Evolutionary conservation across 2,888 invertebrate species (phyloP).

Genomic region (Lepidochitona cinerea): DNA sequence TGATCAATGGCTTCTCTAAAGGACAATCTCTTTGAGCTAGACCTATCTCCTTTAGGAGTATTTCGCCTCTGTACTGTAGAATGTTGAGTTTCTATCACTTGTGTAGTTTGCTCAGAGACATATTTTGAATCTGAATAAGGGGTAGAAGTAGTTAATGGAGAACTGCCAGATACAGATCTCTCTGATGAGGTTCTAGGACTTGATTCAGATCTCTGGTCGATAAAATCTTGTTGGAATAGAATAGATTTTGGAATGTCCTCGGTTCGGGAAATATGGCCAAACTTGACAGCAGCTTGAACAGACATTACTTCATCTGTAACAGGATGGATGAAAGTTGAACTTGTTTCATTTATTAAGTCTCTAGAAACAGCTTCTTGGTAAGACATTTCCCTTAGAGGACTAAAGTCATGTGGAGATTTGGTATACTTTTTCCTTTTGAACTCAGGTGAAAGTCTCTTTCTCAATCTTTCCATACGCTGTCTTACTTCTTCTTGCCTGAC

Average conservation of each 20-base stretch:
- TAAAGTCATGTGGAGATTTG: not conserved
- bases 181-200: not conserved
- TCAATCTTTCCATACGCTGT: conserved; percentile 78
- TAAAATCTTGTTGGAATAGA: not conserved
- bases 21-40: conserved; percentile 45
- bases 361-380: conserved; percentile 77
- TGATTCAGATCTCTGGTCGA: not conserved
- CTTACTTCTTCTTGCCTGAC: not conserved
- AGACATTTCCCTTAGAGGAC: conserved; percentile 74
- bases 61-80: conserved; percentile 6
- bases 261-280: conserved; percentile 81
- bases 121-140: not conserved
- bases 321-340: conserved; percentile 78
- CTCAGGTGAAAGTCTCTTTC: conserved; percentile 25
- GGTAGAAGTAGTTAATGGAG: not conserved
- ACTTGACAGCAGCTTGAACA: conserved; percentile 73
- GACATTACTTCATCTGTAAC: conserved; percentile 59
- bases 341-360: conserved; percentile 77
- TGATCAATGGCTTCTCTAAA: conserved; percentile 84
- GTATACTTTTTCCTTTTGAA: not conserved
- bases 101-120: conserved; percentile 1
- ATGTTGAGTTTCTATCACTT: conserved; percentile 25
- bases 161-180: not conserved
- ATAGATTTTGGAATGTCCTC: conserved; percentile 15
- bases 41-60: conserved; percentile 20